A percentile compares a stretch with the other conserved stretches of the same genome.
These are phyloP conservation scores for Herpailurus yagouaroundi DNA, from an alignment of 2,113 vertebrate species.

Conservation along the genomic window DNA sequence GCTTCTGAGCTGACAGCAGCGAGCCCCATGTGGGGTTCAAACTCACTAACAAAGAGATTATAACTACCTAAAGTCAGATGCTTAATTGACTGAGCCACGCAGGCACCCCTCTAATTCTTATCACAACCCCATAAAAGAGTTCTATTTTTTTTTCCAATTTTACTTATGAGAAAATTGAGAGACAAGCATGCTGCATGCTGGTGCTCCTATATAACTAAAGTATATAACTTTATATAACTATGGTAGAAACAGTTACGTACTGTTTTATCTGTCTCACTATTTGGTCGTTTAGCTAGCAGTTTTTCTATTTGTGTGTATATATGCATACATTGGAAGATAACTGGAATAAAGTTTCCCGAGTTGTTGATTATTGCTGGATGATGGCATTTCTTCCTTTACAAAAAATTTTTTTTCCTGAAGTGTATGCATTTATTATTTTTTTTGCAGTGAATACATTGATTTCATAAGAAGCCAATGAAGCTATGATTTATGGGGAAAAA, in stretches of 20 bases:
- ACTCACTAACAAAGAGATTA: no score
- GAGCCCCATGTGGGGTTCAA: no score
- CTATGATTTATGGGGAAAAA: not conserved
- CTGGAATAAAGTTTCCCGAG: not conserved
- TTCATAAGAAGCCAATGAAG: slow-evolving; percentile 7
- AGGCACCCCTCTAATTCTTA: not conserved
- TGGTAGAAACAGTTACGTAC: not conserved
- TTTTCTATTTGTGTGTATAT: not conserved
- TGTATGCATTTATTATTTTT: not conserved
- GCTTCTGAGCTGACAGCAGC: no score
- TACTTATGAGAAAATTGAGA: not conserved
- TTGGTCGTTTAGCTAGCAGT: not conserved
- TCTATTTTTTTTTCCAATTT: not conserved
- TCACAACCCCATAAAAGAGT: not conserved
- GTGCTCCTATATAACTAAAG: no score
- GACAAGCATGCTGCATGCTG: no score
- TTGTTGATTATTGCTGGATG: not conserved
- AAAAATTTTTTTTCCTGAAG: not conserved
- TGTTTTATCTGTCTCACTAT: not conserved
- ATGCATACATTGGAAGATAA: not conserved
- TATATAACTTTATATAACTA: not conserved
- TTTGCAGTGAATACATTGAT: not conserved
- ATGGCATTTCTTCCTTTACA: not conserved
- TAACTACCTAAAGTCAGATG: no score
- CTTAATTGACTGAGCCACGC: no score